Percentiles rank a stretch among this genome's conserved stretches.
phyloP scores from a whole-genome alignment of 2,888 invertebrate genomes.

The Platycnemis pennipes region DNA sequence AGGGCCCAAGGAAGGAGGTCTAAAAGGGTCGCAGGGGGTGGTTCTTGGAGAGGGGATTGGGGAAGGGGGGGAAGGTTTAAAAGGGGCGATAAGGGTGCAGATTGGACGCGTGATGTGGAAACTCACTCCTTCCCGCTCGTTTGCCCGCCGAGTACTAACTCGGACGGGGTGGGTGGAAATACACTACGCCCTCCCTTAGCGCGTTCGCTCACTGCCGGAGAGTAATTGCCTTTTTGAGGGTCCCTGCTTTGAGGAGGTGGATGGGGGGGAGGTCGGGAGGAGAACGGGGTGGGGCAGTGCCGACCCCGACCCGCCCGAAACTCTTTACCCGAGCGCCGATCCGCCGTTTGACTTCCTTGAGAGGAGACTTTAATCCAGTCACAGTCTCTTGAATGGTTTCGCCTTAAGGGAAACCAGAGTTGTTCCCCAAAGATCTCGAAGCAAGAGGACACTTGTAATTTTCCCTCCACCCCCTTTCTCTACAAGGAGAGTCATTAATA shows the following conservation, averaged over 20 bases:
- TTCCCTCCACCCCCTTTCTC: neutral
- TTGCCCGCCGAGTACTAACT: neutral
- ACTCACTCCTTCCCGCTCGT: neutral
- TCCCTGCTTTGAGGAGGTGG: neutral
- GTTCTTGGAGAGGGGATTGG: neutral
- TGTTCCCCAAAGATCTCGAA: neutral
- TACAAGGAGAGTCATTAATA: neutral
- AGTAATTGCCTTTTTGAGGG: neutral
- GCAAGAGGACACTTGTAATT: neutral
- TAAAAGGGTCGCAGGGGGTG: neutral
- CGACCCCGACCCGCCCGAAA: too few relatives aligned
- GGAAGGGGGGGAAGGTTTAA: neutral
- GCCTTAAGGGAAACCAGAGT: neutral
- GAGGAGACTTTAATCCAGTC: neutral
- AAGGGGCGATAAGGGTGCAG: slow-evolving; percentile 9
- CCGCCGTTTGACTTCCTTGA: neutral
- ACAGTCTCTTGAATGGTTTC: neutral
- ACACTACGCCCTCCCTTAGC: neutral
- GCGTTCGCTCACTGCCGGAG: neutral
- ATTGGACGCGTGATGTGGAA: slow-evolving; percentile 28
- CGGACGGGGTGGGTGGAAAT: neutral
- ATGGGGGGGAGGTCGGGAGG: neutral
- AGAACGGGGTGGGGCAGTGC: neutral
- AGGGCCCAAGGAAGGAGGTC: neutral
- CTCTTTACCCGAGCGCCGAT: too few relatives aligned